These are phyloP conservation scores for Leptinotarsa tumamoca DNA, from an alignment of 2,888 invertebrate genomes.

Conservation along the genomic window DNA sequence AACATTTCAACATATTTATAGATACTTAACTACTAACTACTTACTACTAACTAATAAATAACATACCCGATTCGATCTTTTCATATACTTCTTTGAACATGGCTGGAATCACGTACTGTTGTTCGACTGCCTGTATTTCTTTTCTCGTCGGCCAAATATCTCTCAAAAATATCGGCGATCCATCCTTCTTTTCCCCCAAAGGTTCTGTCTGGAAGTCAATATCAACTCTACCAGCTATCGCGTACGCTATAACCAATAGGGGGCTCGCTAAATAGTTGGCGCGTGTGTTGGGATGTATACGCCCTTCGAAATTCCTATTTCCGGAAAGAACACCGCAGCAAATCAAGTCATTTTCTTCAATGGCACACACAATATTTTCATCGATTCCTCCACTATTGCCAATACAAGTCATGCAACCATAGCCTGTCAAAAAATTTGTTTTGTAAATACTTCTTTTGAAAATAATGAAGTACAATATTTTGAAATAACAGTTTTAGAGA, in stretches of 20 bases:
- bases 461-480: too few relatives aligned
- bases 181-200: constrained; percentile 74
- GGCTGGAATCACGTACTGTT: constrained; percentile 89
- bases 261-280: constrained; percentile 99
- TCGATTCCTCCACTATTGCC: constrained; percentile 97
- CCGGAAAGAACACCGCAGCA: constrained; percentile 97
- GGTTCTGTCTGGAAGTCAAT: constrained; percentile 95
- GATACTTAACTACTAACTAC: neutral
- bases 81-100: constrained; percentile 96
- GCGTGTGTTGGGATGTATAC: constrained; percentile 95
- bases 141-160: constrained; percentile 96
- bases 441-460: too few relatives aligned
- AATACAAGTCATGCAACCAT: constrained; percentile 99
- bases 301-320: constrained; percentile 97
- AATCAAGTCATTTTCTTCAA: constrained; percentile 93
- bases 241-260: constrained; percentile 95
- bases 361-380: constrained; percentile 90
- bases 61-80: constrained; percentile 83
- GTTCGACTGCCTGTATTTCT: constrained; percentile 92
- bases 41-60: constrained; percentile 55
- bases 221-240: constrained; percentile 93
- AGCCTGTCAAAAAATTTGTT: constrained; percentile 71
- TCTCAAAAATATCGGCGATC: constrained; percentile 82
- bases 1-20: too few relatives aligned
- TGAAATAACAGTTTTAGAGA: too few relatives aligned